These are phyloP conservation scores for Anabas testudineus DNA, from an alignment of 2,797 vertebrate genomes.

Conservation along the genomic window DNA sequence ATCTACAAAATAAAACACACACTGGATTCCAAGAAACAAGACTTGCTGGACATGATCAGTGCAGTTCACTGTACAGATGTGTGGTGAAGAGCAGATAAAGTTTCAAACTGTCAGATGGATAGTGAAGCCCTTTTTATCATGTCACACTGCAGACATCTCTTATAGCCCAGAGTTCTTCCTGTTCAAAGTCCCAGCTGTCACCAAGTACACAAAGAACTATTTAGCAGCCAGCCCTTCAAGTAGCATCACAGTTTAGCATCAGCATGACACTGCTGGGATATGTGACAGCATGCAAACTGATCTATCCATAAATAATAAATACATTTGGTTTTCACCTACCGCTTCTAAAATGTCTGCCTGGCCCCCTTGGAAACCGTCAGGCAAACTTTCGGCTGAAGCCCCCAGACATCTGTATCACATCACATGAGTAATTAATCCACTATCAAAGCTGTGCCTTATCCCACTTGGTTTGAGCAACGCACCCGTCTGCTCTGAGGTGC, in stretches of 20 bases:
- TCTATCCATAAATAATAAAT: conserved; percentile 89
- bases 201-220: conserved; percentile 88
- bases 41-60: conserved; percentile 52
- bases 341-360: conserved; percentile 88
- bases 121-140: conserved; percentile 75
- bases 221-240: conserved; percentile 88
- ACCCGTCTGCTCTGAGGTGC: conserved; percentile 86
- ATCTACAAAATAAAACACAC: conserved; percentile 4
- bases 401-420: conserved; percentile 90
- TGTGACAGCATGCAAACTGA: conserved; percentile 86
- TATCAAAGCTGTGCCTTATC: conserved; percentile 87
- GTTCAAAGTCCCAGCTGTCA: conserved; percentile 86
- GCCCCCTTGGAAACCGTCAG: conserved; percentile 87
- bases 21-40: conserved; percentile 9
- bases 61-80: conserved; percentile 20
- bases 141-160: conserved; percentile 75
- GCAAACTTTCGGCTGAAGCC: conserved; percentile 88
- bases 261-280: conserved; percentile 84
- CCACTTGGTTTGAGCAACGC: conserved; percentile 86
- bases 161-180: conserved; percentile 83
- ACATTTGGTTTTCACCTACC: conserved; percentile 89
- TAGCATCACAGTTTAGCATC: conserved; percentile 89
- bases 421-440: conserved; percentile 90
- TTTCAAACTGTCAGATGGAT: conserved; percentile 74
- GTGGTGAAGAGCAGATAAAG: conserved; percentile 65